phyloP scores from a whole-genome alignment of 2,888 invertebrate species.

The Galerucella pusilla region DNA sequence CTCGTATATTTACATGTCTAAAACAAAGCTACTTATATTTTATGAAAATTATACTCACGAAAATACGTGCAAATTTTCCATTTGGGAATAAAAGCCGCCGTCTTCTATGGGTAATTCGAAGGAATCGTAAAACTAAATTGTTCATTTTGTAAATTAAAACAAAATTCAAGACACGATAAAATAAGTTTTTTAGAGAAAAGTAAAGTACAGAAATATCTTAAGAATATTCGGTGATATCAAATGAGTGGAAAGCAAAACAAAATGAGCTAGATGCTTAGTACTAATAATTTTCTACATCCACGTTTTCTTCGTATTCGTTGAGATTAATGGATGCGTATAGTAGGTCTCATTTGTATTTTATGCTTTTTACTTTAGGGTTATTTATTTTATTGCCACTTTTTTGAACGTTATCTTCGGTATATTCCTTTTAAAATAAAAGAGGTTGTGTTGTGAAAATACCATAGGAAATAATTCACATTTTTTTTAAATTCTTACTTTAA shows the following conservation, averaged over 20 bases:
- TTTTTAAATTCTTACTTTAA: no score
- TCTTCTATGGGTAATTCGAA: not conserved
- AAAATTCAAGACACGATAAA: constrained; percentile 23
- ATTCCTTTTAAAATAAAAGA: no score
- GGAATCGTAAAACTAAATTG: constrained; percentile 24
- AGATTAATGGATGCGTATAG: constrained; percentile 38
- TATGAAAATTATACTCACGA: no score
- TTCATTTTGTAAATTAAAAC: constrained; percentile 26
- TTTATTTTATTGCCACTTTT: constrained; percentile 32
- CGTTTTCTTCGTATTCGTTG: constrained; percentile 37
- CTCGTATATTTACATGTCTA: no score
- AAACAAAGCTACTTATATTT: no score
- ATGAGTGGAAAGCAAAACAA: constrained; percentile 18
- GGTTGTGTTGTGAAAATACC: no score
- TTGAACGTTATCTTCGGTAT: not conserved
- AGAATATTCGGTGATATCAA: constrained; percentile 21
- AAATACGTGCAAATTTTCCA: no score
- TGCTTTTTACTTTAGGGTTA: constrained; percentile 25
- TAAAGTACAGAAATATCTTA: constrained; percentile 13
- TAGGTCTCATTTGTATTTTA: constrained; percentile 38
- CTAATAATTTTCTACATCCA: constrained; percentile 31
- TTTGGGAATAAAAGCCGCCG: constrained; percentile 13
- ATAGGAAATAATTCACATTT: no score
- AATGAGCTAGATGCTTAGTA: constrained; percentile 18
- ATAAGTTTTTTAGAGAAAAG: not conserved